Evolutionary conservation across 2,113 vertebrate genomes (phyloP), one percentile per base, ranked within the genome.

Genomic region (Phrynosoma blainvillii): DNA sequence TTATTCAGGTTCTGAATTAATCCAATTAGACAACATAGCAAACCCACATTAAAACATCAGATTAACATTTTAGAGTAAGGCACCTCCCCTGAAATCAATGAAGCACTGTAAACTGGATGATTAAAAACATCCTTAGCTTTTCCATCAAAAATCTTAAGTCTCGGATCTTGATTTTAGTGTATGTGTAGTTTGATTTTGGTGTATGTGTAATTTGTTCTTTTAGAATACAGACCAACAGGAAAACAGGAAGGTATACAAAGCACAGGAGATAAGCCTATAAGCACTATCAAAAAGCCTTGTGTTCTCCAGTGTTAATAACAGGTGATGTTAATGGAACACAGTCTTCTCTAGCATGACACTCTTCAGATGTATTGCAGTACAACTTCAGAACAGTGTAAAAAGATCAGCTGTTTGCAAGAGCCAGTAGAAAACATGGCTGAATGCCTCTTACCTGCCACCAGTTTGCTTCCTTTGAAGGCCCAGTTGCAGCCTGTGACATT

Each of bases 1-100:
- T 85, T 85, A 79, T 84, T 89, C 75, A 89, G 84, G 83, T 81
- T 85, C 77, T 89, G 83, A 89, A 85, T 68, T 77, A 84, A 81
- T 73, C 75, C 42, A 84, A 74, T 83, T 5, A 79, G 25, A 84
- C 20, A 47, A 47, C 82, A 83, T 0, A 0, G 86, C 52, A 82
- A 89, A 74, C 40, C 54, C 78, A 79, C 83, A 89, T 89, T 85
- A 89, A 84, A 89, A 68, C 42, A 76, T 76, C 42, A 86, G 71
- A 66, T 82, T 82, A 85, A 75, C 71, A 40, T 70, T 85, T 66
- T 68, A 70, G 79, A 85, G 71, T 68, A 47, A 81, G 82, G 82
- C 62, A 3, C 62, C 79, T 85, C 74, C 81, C 79, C 36, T 42
- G 27, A 82, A 89, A 86, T 84, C 87, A 84, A 88, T 84, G 81